Percentiles rank a stretch among this genome's conserved stretches.
phyloP scores from a whole-genome alignment of 2,888 invertebrate genomes.

The Drosophila tanythrix region DNA sequence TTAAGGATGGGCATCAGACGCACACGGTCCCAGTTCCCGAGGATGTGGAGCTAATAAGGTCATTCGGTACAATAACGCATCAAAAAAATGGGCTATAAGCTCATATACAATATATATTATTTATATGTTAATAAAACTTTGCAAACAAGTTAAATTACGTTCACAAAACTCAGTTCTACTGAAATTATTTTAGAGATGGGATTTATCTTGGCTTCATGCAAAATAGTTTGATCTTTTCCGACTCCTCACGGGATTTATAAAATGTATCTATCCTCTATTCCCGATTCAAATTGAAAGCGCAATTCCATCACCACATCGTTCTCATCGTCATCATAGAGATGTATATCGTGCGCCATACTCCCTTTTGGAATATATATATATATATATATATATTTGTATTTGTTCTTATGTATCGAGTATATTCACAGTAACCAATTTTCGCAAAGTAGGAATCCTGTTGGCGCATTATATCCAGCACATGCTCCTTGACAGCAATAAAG shows the following conservation, averaged over 20 bases:
- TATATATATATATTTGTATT: not conserved
- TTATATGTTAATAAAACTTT: not conserved
- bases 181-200: not conserved
- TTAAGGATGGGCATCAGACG: conserved; percentile 40
- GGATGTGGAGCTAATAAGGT: conserved; percentile 58
- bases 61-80: conserved; percentile 29
- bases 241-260: not conserved
- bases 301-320: conserved; percentile 67
- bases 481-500: conserved; percentile 35
- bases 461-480: conserved; percentile 36
- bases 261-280: not conserved
- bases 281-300: conserved; percentile 33
- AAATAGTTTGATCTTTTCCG: not conserved
- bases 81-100: not conserved
- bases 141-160: not conserved
- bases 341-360: conserved; percentile 55
- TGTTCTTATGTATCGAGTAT: not conserved
- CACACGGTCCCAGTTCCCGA: conserved; percentile 25
- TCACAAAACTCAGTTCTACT: not conserved
- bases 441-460: conserved; percentile 19
- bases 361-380: conserved; percentile 40
- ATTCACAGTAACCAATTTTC: conserved; percentile 30
- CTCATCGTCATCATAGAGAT: conserved; percentile 57
- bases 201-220: not conserved
- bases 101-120: not conserved